Conservation (phyloP, 2,888 invertebrate genomes). For the Bursaphelenchus okinawaensis region DNA sequence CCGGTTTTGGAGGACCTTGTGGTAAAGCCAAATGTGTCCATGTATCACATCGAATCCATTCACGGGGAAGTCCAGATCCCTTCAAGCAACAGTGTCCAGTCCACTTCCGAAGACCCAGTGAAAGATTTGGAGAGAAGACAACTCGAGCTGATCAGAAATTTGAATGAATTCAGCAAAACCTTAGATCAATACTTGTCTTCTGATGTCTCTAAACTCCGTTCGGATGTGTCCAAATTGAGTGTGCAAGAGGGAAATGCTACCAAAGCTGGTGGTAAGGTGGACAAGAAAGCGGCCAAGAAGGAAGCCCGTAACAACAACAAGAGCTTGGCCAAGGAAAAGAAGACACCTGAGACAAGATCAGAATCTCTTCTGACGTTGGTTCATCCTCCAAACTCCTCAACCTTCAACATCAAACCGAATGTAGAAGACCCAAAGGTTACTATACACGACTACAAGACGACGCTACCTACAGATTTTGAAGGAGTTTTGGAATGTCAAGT, state of each 20-base stretch:
- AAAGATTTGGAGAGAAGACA: background rate
- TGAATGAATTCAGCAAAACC: background rate
- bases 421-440: background rate
- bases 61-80: background rate
- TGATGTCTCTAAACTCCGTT: background rate
- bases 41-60: background rate
- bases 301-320: background rate
- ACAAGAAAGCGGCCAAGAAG: background rate
- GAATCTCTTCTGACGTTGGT: background rate
- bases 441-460: background rate
- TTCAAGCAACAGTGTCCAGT: background rate
- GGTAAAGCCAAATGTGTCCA: background rate
- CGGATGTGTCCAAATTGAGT: background rate
- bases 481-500: background rate
- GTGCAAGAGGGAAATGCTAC: background rate
- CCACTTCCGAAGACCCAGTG: background rate
- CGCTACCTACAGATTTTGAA: background rate
- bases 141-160: background rate
- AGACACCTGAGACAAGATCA: background rate
- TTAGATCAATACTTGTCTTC: background rate
- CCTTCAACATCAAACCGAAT: background rate
- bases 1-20: background rate
- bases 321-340: background rate
- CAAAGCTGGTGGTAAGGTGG: background rate
- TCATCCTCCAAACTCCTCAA: background rate